Conservation (phyloP, 92 coral and sea anemone genomes). For the Virgularia gustaviana region DNA sequence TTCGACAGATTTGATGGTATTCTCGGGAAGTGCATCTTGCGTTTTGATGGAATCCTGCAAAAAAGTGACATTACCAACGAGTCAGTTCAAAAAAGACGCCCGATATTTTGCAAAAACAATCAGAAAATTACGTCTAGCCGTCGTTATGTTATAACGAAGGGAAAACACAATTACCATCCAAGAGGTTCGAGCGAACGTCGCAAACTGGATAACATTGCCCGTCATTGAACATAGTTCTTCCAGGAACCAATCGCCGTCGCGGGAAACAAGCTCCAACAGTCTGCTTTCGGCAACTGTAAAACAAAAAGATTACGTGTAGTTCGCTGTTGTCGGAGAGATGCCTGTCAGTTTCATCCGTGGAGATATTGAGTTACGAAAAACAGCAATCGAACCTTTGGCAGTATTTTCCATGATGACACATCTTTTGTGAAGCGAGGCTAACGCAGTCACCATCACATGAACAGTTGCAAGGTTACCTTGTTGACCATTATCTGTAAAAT, state of each 20-base stretch:
- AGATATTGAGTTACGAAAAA: background rate
- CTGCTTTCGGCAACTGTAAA: constrained; percentile 81
- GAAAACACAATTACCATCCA: constrained; percentile 57
- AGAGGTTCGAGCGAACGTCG: constrained; percentile 54
- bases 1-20: constrained; percentile 68
- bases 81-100: no score
- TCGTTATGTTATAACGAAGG: background rate
- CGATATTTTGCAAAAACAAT: no score
- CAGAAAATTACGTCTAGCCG: background rate
- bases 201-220: constrained; percentile 90
- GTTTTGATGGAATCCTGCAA: constrained; percentile 38
- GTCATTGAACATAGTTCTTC: constrained; percentile 97
- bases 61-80: no score
- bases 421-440: constrained; percentile 77
- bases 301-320: background rate
- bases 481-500: constrained; percentile 62
- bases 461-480: constrained; percentile 59
- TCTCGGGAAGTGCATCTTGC: constrained; percentile 59
- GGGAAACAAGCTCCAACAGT: constrained; percentile 76
- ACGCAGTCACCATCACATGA: constrained; percentile 76
- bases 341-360: background rate
- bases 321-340: background rate
- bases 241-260: constrained; percentile 98
- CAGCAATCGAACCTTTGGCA: constrained; percentile 66
- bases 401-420: constrained; percentile 98